Percentiles rank a stretch among this genome's conserved stretches.
These are phyloP conservation scores for Bruchidius siliquastri DNA, from an alignment of 2,888 invertebrate genomes.

Conservation along the genomic window DNA sequence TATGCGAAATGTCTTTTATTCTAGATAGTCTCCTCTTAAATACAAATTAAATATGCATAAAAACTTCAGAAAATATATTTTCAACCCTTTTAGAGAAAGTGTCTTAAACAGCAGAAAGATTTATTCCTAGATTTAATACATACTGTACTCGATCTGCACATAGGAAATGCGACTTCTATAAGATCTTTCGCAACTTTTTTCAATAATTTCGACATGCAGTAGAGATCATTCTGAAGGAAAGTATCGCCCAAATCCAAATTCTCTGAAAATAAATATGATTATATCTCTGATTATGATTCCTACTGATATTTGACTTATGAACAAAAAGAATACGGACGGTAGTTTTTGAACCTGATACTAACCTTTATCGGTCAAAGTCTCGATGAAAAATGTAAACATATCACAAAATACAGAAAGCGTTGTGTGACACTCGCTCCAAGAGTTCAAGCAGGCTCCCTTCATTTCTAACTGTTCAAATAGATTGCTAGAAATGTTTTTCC, in stretches of 20 bases:
- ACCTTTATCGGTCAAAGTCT: slow-evolving; percentile 45
- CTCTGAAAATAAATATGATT: slow-evolving; percentile 30
- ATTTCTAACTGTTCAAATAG: slow-evolving; percentile 30
- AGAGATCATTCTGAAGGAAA: slow-evolving; percentile 39
- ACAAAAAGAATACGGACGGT: no score
- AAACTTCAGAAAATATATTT: no score
- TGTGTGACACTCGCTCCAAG: slow-evolving; percentile 42
- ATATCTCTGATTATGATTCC: no score
- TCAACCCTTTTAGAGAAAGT: no score
- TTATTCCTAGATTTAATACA: slow-evolving; percentile 13
- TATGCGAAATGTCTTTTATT: no score
- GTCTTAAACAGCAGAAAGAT: no score
- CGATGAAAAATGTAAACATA: slow-evolving; percentile 47
- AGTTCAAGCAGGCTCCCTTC: slow-evolving; percentile 33
- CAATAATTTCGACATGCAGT: slow-evolving; percentile 41
- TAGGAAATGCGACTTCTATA: slow-evolving; percentile 46
- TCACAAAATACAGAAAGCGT: slow-evolving; percentile 45
- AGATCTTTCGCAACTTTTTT: slow-evolving; percentile 42
- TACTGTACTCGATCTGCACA: slow-evolving; percentile 42
- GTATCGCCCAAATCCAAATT: slow-evolving; percentile 45
- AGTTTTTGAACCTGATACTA: no score
- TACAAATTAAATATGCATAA: no score
- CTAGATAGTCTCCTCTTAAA: no score
- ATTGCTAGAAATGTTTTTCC: background rate
- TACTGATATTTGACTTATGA: no score